These are phyloP conservation scores for Dascyllus trimaculatus DNA, from an alignment of 2,113 vertebrate species.

Conservation along the genomic window DNA sequence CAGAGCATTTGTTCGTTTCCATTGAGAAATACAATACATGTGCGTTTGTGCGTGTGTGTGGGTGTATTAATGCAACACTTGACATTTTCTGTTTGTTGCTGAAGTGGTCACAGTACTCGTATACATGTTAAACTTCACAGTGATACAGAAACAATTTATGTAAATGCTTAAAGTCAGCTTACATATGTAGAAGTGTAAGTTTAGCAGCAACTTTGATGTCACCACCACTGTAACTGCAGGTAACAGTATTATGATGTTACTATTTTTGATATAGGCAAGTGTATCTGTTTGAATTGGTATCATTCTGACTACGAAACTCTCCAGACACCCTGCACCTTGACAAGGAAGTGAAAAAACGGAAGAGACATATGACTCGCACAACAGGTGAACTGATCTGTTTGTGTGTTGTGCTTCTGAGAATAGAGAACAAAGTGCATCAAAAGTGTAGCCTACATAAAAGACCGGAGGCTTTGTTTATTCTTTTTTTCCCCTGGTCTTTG, in stretches of 20 bases:
- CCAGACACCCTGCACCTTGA: conserved; percentile 4
- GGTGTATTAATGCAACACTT: not conserved
- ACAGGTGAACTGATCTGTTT: conserved; percentile 37
- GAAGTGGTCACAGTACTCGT: not conserved
- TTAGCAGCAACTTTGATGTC: not conserved
- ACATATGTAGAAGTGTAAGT: not conserved
- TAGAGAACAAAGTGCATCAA: conserved; percentile 15
- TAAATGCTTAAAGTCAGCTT: not conserved
- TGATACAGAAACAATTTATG: not conserved
- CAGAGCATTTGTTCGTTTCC: not conserved
- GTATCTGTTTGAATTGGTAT: not conserved
- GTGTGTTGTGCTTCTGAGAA: not conserved
- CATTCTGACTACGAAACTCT: conserved; percentile 17
- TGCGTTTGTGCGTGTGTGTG: not conserved
- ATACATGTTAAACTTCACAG: not conserved
- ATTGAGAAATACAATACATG: not conserved
- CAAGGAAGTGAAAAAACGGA: conserved; percentile 73
- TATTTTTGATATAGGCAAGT: not conserved
- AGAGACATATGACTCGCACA: conserved; percentile 15
- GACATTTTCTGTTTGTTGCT: not conserved
- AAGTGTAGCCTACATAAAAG: not conserved
- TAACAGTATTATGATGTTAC: not conserved
- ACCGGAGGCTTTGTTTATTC: not conserved
- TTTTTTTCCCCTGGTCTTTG: not conserved
- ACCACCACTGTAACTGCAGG: not conserved